Evolutionary conservation across 2,113 vertebrate species (phyloP).

Genomic region (Melospiza georgiana): DNA sequence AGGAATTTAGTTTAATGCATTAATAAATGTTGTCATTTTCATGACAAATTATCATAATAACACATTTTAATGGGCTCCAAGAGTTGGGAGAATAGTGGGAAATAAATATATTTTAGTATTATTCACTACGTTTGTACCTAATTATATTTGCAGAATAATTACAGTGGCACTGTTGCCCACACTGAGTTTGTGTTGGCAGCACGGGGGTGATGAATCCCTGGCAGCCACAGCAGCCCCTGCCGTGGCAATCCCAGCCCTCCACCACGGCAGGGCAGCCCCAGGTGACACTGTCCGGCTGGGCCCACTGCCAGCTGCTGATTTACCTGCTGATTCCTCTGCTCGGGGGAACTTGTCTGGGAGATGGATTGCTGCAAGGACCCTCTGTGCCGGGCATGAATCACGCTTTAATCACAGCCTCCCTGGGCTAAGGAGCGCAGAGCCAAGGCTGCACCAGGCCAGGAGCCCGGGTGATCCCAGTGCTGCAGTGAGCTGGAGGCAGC

Average conservation of each 20-base stretch:
- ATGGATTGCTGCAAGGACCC: slow-evolving; percentile 78
- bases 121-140: slow-evolving; percentile 69
- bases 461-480: background rate
- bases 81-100: slow-evolving; percentile 39
- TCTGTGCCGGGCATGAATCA: slow-evolving; percentile 79
- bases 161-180: background rate
- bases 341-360: slow-evolving; percentile 76
- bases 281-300: slow-evolving; percentile 74
- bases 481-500: background rate
- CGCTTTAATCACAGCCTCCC: slow-evolving; percentile 83
- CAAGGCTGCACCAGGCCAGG: background rate
- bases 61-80: slow-evolving; percentile 57
- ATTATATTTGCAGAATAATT: slow-evolving; percentile 72
- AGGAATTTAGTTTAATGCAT: slow-evolving; percentile 68
- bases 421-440: slow-evolving; percentile 16
- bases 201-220: slow-evolving; percentile 67
- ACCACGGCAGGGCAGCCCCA: slow-evolving; percentile 56
- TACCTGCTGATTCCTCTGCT: slow-evolving; percentile 69
- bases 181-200: slow-evolving; percentile 51
- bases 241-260: slow-evolving; percentile 64
- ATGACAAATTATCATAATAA: slow-evolving; percentile 70
- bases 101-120: slow-evolving; percentile 73
- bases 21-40: slow-evolving; percentile 73
- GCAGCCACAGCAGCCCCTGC: slow-evolving; percentile 28
- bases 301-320: slow-evolving; percentile 76